Conservation (phyloP, 1,140 invertebrate species). For the Gryllus bimaculatus region DNA sequence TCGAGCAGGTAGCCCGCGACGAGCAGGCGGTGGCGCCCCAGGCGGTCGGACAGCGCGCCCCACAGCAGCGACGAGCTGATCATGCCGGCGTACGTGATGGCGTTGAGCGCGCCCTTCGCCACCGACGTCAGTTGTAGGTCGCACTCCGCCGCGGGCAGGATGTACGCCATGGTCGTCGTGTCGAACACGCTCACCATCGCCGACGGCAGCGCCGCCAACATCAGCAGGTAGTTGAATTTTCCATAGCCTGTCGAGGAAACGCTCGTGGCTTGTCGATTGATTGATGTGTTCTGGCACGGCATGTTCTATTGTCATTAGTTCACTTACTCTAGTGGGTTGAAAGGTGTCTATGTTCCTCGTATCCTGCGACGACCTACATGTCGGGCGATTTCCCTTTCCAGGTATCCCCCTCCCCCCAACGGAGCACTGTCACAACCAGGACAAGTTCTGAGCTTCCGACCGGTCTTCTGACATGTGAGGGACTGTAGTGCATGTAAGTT, state of each 20-base stretch:
- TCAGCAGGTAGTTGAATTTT: constrained; percentile 52
- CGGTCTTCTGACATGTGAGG: too few relatives aligned
- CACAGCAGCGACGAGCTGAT: not conserved
- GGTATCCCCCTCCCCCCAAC: too few relatives aligned
- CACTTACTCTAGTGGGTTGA: too few relatives aligned
- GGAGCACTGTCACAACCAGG: too few relatives aligned
- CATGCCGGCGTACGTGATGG: constrained; percentile 49
- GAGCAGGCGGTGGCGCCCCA: not conserved
- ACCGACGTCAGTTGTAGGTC: constrained; percentile 51
- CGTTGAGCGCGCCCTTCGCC: constrained; percentile 59
- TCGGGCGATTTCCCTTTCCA: too few relatives aligned
- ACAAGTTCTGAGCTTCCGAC: too few relatives aligned
- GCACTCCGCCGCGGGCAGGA: constrained; percentile 59
- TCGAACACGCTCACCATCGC: constrained; percentile 54
- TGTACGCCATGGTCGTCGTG: constrained; percentile 52
- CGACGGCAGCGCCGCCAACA: constrained; percentile 49
- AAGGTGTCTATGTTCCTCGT: too few relatives aligned
- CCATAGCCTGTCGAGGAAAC: constrained; percentile 51
- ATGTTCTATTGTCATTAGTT: too few relatives aligned
- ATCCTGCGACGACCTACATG: too few relatives aligned
- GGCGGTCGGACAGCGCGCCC: not conserved
- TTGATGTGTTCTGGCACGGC: too few relatives aligned
- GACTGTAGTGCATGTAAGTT: too few relatives aligned
- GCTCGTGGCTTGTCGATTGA: too few relatives aligned
- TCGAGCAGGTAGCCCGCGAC: not conserved